Conservation (phyloP, 2,888 invertebrate species). For the Chalcis sispes region DNA sequence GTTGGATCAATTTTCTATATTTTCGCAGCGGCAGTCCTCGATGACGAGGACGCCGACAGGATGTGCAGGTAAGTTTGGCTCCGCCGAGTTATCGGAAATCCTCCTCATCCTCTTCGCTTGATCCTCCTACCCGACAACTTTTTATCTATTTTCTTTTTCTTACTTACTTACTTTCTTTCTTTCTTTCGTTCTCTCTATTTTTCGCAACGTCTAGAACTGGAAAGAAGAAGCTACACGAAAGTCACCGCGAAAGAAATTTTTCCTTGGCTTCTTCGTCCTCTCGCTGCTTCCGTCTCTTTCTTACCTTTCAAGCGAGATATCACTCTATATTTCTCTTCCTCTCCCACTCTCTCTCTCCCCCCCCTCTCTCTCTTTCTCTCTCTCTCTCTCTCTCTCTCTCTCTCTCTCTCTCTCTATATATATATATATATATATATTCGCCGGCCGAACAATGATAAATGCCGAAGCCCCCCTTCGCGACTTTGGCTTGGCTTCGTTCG, state of each 20-base stretch:
- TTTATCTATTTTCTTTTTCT: too few relatives aligned
- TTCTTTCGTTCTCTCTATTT: not conserved
- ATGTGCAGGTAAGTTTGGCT: not conserved
- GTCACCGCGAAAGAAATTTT: conserved; percentile 41
- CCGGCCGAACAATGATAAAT: too few relatives aligned
- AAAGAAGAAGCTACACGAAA: conserved; percentile 28
- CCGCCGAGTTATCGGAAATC: conserved; percentile 60
- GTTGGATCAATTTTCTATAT: conserved; percentile 22
- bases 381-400: too few relatives aligned
- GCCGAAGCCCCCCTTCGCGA: too few relatives aligned
- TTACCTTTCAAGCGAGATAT: not conserved
- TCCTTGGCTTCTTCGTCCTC: conserved; percentile 38
- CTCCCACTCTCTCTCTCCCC: not conserved
- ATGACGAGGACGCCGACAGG: not conserved
- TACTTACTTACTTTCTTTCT: too few relatives aligned
- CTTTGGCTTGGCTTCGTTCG: too few relatives aligned
- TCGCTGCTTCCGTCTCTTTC: not conserved
- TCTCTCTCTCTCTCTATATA: conserved; percentile 1
- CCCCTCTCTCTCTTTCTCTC: too few relatives aligned
- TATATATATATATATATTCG: too few relatives aligned
- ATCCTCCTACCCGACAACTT: too few relatives aligned
- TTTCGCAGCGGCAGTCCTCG: too few relatives aligned
- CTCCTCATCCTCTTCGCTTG: conserved; percentile 42
- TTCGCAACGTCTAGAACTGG: not conserved
- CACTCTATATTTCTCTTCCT: too few relatives aligned